These are phyloP conservation scores for Villa cingulata DNA, from an alignment of 2,888 invertebrate species.

Conservation along the genomic window DNA sequence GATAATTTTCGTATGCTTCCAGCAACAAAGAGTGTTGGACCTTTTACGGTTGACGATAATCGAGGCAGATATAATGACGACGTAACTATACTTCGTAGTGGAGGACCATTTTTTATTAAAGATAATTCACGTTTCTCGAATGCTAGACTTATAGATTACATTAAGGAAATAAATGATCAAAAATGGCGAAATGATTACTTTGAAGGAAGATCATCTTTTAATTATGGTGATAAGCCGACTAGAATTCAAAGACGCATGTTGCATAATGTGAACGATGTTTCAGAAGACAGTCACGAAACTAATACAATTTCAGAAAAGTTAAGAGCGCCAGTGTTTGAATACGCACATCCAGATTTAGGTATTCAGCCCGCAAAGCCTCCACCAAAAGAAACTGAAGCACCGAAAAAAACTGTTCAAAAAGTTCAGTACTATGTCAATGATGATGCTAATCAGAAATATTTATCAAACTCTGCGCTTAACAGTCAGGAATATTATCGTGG, in stretches of 20 bases:
- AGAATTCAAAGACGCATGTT: slow-evolving; percentile 59
- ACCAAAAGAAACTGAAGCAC: slow-evolving; percentile 24
- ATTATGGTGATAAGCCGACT: slow-evolving; percentile 32
- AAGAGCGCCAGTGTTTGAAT: slow-evolving; percentile 60
- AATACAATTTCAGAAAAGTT: slow-evolving; percentile 54
- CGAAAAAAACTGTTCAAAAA: slow-evolving; percentile 20
- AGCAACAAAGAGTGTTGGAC: slow-evolving; percentile 32
- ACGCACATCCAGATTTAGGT: slow-evolving; percentile 66
- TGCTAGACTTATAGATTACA: slow-evolving; percentile 49
- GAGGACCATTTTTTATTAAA: slow-evolving; percentile 49
- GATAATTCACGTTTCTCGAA: slow-evolving; percentile 46
- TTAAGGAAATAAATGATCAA: slow-evolving; percentile 52
- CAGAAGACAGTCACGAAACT: slow-evolving; percentile 37
- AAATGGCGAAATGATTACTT: slow-evolving; percentile 49
- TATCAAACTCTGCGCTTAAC: slow-evolving; percentile 3
- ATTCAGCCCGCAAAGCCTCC: slow-evolving; percentile 56
- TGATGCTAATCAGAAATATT: slow-evolving; percentile 8
- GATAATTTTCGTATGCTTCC: slow-evolving; percentile 42
- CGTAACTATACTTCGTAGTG: slow-evolving; percentile 28
- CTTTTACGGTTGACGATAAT: slow-evolving; percentile 48
- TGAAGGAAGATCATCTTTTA: slow-evolving; percentile 39
- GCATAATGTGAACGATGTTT: slow-evolving; percentile 48
- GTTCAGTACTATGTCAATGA: slow-evolving; percentile 17
- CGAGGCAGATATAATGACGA: slow-evolving; percentile 19
- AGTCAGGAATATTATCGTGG: slow-evolving; percentile 36